These are phyloP conservation scores for Polyploca ridens DNA, from an alignment of 2,888 invertebrate species.

Conservation along the genomic window DNA sequence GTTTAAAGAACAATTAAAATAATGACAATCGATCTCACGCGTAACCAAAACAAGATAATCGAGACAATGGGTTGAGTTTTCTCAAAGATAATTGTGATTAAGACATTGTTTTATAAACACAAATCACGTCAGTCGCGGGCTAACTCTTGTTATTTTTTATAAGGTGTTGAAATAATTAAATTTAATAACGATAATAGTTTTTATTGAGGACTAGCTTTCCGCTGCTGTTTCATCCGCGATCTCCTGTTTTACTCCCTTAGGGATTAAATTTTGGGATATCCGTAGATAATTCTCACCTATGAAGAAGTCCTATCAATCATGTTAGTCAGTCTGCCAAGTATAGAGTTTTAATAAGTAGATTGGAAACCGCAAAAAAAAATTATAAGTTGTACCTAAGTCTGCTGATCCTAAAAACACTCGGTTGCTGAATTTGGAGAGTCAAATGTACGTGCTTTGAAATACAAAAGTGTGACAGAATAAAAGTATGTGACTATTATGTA, in stretches of 20 bases:
- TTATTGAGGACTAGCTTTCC: background rate
- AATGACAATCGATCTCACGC: background rate
- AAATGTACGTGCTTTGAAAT: background rate
- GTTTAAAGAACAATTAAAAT: slow-evolving; percentile 1
- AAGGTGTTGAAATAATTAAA: background rate
- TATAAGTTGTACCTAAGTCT: background rate
- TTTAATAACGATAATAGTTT: background rate
- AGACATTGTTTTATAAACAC: background rate
- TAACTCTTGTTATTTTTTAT: background rate
- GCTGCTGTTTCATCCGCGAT: too few relatives aligned
- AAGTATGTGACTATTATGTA: background rate
- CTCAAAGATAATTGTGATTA: background rate
- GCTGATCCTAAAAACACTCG: background rate
- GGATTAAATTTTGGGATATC: too few relatives aligned
- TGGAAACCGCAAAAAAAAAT: background rate
- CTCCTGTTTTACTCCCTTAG: too few relatives aligned
- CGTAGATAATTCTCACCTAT: too few relatives aligned
- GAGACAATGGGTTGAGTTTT: background rate
- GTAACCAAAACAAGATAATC: background rate
- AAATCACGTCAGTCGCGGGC: background rate
- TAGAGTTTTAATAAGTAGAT: too few relatives aligned
- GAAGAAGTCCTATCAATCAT: too few relatives aligned
- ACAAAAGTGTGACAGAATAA: background rate
- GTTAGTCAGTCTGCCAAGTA: too few relatives aligned
- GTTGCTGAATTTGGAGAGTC: background rate